phyloP scores from a whole-genome alignment of 64 coral and sea anemone genomes.

The Acropora yongei region DNA sequence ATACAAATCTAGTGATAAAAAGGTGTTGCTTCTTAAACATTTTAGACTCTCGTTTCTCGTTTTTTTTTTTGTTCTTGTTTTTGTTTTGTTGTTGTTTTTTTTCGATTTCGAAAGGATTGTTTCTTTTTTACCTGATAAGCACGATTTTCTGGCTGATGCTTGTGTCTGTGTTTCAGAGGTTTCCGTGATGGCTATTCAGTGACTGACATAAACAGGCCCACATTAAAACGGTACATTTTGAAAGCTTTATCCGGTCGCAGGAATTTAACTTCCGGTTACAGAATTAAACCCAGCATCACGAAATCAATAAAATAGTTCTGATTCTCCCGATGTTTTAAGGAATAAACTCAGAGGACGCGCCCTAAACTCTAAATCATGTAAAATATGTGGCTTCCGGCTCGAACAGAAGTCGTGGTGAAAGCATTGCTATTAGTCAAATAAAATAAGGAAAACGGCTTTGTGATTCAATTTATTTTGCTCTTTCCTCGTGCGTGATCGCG shows the following conservation, averaged over 20 bases:
- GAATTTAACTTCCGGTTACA: neutral
- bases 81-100: too few relatives aligned
- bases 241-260: neutral
- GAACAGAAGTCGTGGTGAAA: neutral
- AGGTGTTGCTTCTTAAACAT: neutral
- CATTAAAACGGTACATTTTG: neutral
- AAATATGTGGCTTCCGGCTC: neutral
- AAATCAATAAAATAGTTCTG: neutral
- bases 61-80: neutral
- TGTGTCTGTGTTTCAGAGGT: neutral
- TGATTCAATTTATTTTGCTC: neutral
- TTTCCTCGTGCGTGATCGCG: constrained; percentile 72
- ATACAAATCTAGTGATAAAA: neutral
- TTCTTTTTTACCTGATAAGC: neutral
- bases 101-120: too few relatives aligned
- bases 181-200: neutral
- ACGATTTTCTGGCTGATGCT: neutral
- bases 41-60: neutral
- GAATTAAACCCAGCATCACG: neutral
- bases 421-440: neutral
- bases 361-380: neutral
- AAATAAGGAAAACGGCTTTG: constrained; percentile 6
- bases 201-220: neutral
- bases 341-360: neutral
- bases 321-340: neutral